A percentile compares a stretch with the other conserved stretches of the same genome.
phyloP scores from a whole-genome alignment of 2,888 invertebrate genomes.

The Aporophyla lueneburgensis region DNA sequence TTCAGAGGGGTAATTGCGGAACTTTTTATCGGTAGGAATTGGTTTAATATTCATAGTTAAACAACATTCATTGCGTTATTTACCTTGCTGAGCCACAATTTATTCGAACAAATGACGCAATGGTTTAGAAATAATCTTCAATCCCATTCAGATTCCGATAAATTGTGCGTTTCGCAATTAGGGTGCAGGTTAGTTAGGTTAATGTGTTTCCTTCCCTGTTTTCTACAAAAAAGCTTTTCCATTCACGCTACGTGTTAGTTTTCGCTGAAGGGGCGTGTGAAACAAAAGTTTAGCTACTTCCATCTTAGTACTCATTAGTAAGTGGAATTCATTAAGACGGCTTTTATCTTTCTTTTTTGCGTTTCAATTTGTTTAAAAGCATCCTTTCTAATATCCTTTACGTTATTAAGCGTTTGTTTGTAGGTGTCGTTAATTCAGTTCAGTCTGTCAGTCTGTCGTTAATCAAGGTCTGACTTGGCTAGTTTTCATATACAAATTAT shows the following conservation, averaged over 20 bases:
- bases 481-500: no score
- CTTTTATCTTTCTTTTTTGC: constrained; percentile 28
- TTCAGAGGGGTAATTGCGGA: no score
- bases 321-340: constrained; percentile 45
- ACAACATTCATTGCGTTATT: no score
- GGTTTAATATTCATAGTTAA: no score
- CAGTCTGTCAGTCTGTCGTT: no score
- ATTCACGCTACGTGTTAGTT: constrained; percentile 33
- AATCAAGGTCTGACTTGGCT: no score
- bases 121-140: no score
- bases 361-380: constrained; percentile 52
- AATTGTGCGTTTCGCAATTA: no score
- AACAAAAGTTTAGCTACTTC: constrained; percentile 43
- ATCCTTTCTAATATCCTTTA: constrained; percentile 25
- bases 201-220: constrained; percentile 36
- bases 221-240: constrained; percentile 31
- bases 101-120: no score
- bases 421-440: constrained; percentile 28
- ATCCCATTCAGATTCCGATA: no score
- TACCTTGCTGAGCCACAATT: no score
- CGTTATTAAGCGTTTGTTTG: constrained; percentile 9
- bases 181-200: constrained; percentile 47
- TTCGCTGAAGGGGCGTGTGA: constrained; percentile 30
- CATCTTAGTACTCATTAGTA: constrained; percentile 39
- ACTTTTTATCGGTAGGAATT: no score